phyloP scores from a whole-genome alignment of 2,797 vertebrate species.

The Chiroxiphia lanceolata region DNA sequence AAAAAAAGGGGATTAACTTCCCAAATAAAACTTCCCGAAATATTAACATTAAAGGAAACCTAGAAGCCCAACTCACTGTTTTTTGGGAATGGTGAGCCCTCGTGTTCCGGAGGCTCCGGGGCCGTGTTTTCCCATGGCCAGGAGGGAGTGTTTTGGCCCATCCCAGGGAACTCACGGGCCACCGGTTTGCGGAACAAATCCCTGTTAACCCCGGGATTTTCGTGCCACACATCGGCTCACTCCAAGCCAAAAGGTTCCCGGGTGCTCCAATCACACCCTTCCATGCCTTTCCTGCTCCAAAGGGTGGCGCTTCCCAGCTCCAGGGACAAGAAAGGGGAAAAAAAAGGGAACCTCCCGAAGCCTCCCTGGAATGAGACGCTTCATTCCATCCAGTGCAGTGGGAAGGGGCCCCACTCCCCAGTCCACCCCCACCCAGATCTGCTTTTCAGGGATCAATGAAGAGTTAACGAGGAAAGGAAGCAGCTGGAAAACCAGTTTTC shows the following conservation, averaged over 20 bases:
- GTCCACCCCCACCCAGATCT: neutral
- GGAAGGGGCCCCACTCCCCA: neutral
- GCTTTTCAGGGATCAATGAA: neutral
- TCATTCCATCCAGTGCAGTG: neutral
- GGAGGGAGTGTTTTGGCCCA: constrained; percentile 16
- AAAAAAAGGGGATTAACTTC: neutral
- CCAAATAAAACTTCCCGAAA: neutral
- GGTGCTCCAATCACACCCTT: neutral
- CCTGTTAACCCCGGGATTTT: neutral
- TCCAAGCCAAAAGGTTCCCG: neutral
- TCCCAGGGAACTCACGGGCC: neutral
- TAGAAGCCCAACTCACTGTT: neutral
- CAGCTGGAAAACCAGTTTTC: neutral
- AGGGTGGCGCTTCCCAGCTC: neutral
- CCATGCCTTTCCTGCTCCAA: neutral
- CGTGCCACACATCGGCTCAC: neutral
- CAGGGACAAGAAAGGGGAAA: neutral
- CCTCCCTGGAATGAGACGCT: neutral
- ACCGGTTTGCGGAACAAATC: neutral
- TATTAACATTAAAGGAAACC: neutral
- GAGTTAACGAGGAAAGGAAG: neutral
- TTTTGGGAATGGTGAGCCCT: neutral
- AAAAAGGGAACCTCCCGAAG: neutral
- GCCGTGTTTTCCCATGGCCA: neutral
- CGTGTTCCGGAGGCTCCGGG: neutral